These are phyloP conservation scores for Ameiurus melas DNA, from an alignment of 2,113 vertebrate genomes.

Conservation along the genomic window DNA sequence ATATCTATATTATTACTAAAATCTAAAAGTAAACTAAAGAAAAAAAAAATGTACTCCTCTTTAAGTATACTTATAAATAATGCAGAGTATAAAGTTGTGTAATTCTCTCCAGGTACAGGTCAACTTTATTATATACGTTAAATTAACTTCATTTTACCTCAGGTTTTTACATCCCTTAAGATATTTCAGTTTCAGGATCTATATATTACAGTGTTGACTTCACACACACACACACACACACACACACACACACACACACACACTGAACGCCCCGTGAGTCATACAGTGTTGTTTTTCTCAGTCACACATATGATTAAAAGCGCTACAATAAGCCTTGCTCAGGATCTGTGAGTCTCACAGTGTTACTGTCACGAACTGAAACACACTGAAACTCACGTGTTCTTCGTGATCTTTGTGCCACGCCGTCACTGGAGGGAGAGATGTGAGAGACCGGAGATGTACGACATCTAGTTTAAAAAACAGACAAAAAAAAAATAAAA, in stretches of 20 bases:
- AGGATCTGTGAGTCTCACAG: background rate
- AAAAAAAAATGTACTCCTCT: no score
- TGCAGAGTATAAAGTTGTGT: no score
- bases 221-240: constrained; percentile 16
- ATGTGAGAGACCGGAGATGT: background rate
- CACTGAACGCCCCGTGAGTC: background rate
- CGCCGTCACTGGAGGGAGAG: background rate
- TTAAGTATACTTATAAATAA: no score
- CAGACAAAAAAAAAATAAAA: background rate
- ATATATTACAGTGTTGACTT: background rate
- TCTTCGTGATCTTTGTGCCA: background rate
- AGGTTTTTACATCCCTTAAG: background rate
- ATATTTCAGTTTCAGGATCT: no score
- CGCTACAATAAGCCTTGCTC: background rate
- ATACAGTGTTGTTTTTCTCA: constrained; percentile 23
- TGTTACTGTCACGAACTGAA: background rate
- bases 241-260: background rate
- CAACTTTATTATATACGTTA: no score
- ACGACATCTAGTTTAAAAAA: background rate
- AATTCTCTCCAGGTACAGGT: no score
- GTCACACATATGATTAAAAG: background rate
- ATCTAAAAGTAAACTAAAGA: no score
- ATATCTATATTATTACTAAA: no score
- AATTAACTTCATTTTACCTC: background rate
- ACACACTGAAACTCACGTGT: background rate